phyloP scores from a whole-genome alignment of 2,113 vertebrate genomes.

The Tragelaphus strepsiceros region DNA sequence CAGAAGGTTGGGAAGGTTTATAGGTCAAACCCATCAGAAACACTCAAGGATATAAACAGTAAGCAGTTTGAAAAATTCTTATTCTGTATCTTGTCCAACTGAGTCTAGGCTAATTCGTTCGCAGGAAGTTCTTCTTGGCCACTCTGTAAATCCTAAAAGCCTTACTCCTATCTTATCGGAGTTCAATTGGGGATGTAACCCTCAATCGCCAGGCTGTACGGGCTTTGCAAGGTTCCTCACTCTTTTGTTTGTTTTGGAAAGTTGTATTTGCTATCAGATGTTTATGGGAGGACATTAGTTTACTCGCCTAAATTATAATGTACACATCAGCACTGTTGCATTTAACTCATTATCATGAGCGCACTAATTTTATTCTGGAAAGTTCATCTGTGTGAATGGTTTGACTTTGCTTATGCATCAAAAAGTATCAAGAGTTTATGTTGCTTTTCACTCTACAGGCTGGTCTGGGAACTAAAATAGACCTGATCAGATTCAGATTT shows the following conservation, averaged over 20 bases:
- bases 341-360: neutral
- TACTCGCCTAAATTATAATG: neutral
- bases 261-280: neutral
- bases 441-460: neutral
- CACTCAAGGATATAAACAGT: neutral
- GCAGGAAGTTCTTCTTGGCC: neutral
- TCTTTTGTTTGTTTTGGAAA: neutral
- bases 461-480: neutral
- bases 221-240: neutral
- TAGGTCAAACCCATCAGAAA: neutral
- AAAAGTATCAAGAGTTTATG: neutral
- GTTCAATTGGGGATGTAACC: neutral
- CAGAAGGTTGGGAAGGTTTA: neutral
- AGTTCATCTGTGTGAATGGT: neutral
- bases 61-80: neutral
- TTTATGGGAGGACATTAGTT: neutral
- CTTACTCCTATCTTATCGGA: neutral
- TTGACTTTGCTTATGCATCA: neutral
- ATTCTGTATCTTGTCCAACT: neutral
- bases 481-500: neutral
- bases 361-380: neutral
- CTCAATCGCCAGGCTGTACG: neutral
- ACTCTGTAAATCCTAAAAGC: neutral
- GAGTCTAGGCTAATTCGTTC: neutral
- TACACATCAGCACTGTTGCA: neutral